Conservation (phyloP, 1,140 invertebrate genomes). For the Heliconius hermathena region DNA sequence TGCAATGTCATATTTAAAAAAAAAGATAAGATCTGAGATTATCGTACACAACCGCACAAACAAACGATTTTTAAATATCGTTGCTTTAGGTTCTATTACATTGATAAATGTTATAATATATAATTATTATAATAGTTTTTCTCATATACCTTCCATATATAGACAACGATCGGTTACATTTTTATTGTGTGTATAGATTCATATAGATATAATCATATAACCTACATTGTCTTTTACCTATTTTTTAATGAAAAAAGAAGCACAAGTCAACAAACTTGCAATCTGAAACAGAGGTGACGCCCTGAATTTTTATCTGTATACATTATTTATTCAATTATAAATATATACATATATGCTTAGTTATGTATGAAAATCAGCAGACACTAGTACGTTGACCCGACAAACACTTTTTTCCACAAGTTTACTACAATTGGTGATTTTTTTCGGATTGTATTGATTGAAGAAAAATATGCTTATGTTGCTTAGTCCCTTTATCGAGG, state of each 20-base stretch:
- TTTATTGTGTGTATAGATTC: neutral
- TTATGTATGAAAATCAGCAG: conserved; percentile 1
- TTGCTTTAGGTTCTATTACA: too few relatives aligned
- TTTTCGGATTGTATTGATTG: neutral
- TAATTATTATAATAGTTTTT: too few relatives aligned
- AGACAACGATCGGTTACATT: neutral
- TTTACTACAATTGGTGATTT: neutral
- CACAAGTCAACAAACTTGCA: neutral
- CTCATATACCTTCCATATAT: too few relatives aligned
- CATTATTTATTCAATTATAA: neutral
- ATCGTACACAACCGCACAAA: too few relatives aligned
- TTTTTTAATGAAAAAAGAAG: neutral
- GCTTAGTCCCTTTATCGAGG: neutral
- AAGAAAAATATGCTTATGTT: neutral
- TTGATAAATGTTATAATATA: too few relatives aligned
- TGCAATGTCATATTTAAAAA: too few relatives aligned
- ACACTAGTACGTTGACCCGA: neutral
- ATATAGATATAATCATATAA: neutral
- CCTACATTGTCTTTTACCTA: neutral
- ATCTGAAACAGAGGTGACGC: neutral
- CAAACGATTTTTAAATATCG: too few relatives aligned
- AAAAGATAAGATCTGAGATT: too few relatives aligned
- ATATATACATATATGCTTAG: neutral
- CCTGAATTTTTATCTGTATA: conserved; percentile 3
- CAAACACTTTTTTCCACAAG: neutral